phyloP scores from a whole-genome alignment of 1,140 invertebrate genomes.

The Drosophila varians region DNA sequence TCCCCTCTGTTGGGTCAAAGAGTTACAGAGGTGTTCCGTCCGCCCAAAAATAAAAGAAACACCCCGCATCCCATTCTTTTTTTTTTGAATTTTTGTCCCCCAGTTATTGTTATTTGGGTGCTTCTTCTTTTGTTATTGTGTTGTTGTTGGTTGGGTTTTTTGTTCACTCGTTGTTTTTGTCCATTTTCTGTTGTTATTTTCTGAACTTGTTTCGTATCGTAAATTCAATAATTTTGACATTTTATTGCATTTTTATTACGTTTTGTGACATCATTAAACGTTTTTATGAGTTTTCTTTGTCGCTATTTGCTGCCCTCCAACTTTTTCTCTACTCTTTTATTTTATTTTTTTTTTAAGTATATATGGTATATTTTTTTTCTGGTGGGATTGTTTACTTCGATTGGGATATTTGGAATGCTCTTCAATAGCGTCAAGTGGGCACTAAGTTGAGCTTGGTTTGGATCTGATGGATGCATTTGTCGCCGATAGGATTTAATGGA shows the following conservation, averaged over 20 bases:
- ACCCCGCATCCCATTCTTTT: background rate
- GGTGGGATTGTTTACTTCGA: slow-evolving; percentile 22
- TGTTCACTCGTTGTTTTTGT: slow-evolving; percentile 21
- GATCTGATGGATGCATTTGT: slow-evolving; percentile 36
- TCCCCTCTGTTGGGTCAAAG: slow-evolving; percentile 50
- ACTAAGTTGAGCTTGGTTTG: slow-evolving; percentile 16
- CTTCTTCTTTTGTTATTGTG: slow-evolving; percentile 29
- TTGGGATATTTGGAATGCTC: slow-evolving; percentile 50
- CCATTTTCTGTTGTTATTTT: slow-evolving; percentile 44
- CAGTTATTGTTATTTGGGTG: slow-evolving; percentile 2
- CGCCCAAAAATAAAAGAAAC: slow-evolving; percentile 1
- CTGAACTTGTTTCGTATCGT: slow-evolving; percentile 82
- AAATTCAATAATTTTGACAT: slow-evolving; percentile 84
- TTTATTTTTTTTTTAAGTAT: slow-evolving; percentile 3
- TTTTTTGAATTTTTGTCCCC: background rate
- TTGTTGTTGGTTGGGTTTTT: slow-evolving; percentile 48
- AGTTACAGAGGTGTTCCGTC: slow-evolving; percentile 70
- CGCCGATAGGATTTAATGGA: slow-evolving; percentile 33
- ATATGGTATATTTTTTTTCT: slow-evolving; percentile 6
- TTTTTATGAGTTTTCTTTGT: slow-evolving; percentile 82
- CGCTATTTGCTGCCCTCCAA: slow-evolving; percentile 67
- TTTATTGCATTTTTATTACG: slow-evolving; percentile 83
- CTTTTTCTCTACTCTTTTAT: slow-evolving; percentile 47
- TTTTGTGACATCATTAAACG: slow-evolving; percentile 83
- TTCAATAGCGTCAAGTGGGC: slow-evolving; percentile 36